Evolutionary conservation across 2,888 invertebrate species (phyloP), one percentile per base, ranked within the genome.

Genomic region (Aleiodes testaceus): DNA sequence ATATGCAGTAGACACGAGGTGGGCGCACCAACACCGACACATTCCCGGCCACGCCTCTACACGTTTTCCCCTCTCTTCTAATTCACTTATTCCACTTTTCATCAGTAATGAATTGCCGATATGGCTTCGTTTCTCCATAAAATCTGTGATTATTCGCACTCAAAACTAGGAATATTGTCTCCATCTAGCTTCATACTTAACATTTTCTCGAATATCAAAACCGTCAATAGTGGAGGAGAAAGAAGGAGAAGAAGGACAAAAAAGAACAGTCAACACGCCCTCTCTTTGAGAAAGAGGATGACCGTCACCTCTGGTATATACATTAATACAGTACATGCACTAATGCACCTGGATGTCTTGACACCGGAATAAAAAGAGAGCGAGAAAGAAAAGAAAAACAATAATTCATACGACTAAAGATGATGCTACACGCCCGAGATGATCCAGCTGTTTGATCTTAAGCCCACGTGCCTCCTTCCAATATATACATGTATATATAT

Each of bases 381-480:
- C 2, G 22, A 22, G 26, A 26, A 5, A 26, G 36, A 9, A 36
- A 36, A 36, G 83, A 82, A 83, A 83, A 82, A 80, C 81, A 80
- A 82, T 82, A 59, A 79, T 79, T 83, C 81, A 78, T 76, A 64
- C 73, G 66, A 79, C 81, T 72, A 80, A 79, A 79, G 80, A 81
- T 78, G 66, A 52, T 69, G 72, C 74, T 77, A 76, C 81, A 81
- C 80, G 82, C 84, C 80, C 82, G 81, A 82, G 82, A 86, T 85
- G 86, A 85, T 87, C 86, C 87, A 87, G 87, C 85, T 87, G 87
- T 87, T 86, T 85, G 85, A 86, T 87, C 83, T 80, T 79, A 42
- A 59, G 79, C 81, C 83, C 83, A 84, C 85, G 83, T 82, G 84
- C 79, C 81, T 80, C 2, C 9, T 36, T 79, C 79, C 79, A 78